These are phyloP conservation scores for Anseranas semipalmata DNA, from an alignment of 2,113 vertebrate genomes.

Conservation along the genomic window DNA sequence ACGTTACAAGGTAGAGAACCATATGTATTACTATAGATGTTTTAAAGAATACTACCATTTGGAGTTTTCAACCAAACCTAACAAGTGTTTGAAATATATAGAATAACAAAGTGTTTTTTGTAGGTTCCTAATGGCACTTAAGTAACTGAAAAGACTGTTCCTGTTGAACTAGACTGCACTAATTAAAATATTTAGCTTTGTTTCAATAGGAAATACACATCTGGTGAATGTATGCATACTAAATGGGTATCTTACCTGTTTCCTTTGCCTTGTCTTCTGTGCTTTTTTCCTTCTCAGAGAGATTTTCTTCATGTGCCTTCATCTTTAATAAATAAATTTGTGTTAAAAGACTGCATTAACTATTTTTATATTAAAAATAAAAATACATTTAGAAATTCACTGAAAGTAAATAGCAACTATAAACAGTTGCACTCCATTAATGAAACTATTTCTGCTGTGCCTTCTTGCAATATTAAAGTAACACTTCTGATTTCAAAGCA, in stretches of 20 bases:
- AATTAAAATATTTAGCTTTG: background rate
- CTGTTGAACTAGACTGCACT: background rate
- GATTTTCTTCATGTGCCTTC: constrained; percentile 82
- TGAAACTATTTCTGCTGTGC: background rate
- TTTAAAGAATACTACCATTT: background rate
- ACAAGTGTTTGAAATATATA: background rate
- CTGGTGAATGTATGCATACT: background rate
- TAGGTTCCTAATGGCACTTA: background rate
- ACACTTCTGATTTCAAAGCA: background rate
- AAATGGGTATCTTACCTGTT: constrained; percentile 76
- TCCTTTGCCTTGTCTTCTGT: constrained; percentile 83
- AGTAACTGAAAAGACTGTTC: background rate
- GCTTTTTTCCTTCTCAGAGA: constrained; percentile 74
- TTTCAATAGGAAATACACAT: background rate
- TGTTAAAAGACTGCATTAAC: background rate
- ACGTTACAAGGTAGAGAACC: background rate
- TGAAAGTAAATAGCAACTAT: background rate
- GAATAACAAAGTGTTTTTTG: background rate
- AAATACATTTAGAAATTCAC: background rate
- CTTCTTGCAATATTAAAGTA: background rate
- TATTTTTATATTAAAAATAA: background rate
- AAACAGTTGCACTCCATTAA: background rate
- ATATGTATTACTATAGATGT: background rate
- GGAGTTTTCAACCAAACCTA: background rate
- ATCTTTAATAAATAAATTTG: constrained; percentile 67